Conservation (phyloP, 2,888 invertebrate species). For the Hesperia comma region DNA sequence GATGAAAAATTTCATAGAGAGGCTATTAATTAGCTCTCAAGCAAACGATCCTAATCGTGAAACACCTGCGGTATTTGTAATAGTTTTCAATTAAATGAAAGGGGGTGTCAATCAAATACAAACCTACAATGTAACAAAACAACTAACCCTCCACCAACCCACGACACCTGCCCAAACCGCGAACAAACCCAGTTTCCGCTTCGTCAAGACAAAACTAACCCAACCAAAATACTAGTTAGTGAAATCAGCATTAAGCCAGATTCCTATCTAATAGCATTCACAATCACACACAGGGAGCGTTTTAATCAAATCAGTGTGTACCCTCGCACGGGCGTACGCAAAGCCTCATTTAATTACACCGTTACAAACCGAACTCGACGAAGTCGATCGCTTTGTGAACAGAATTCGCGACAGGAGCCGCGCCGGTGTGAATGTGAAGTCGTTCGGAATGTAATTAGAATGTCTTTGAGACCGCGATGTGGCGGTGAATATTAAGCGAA, state of each 20-base stretch:
- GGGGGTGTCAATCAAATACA: no score
- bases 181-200: neutral
- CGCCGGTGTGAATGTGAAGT: conserved; percentile 16
- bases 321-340: conserved; percentile 8
- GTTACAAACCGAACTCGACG: conserved; percentile 6
- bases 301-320: conserved; percentile 13
- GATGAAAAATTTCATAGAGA: no score
- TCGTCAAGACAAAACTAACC: neutral
- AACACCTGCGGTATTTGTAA: no score
- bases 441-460: conserved; percentile 18
- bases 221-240: conserved; percentile 8
- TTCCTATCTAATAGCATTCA: conserved; percentile 7
- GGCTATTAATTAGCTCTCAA: no score
- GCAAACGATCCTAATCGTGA: no score
- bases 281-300: conserved; percentile 9
- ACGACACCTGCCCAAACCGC: neutral
- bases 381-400: conserved; percentile 17
- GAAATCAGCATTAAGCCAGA: conserved; percentile 4
- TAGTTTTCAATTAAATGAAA: no score
- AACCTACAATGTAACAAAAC: no score
- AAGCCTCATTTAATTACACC: conserved; percentile 20
- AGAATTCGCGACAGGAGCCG: conserved; percentile 8
- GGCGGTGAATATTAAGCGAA: conserved; percentile 12
- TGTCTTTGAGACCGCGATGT: conserved; percentile 7
- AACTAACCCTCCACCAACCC: no score